Percentiles rank a stretch among this genome's conserved stretches.
These are phyloP conservation scores for Cetoscarus ocellatus DNA, from an alignment of 2,797 vertebrate genomes.

Conservation along the genomic window DNA sequence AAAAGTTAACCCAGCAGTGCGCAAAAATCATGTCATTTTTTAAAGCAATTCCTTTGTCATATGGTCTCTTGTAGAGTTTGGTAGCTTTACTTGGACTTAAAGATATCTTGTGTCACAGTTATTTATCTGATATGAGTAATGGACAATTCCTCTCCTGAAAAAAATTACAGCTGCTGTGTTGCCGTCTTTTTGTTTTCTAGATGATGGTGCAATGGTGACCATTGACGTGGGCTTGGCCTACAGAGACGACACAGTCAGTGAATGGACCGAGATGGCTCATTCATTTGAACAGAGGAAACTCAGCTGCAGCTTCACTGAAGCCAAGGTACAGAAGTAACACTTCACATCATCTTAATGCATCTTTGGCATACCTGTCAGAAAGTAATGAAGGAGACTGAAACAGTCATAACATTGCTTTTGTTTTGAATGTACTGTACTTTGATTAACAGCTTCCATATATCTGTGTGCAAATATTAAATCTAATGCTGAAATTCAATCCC, in stretches of 20 bases:
- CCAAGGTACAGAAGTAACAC: constrained; percentile 82
- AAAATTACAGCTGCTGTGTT: not conserved
- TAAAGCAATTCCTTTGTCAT: too few species aligned
- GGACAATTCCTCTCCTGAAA: too few species aligned
- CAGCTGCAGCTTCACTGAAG: constrained; percentile 88
- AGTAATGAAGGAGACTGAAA: not conserved
- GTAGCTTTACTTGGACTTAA: too few species aligned
- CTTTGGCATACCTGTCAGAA: not conserved
- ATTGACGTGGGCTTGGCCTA: constrained; percentile 93
- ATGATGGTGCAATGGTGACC: constrained; percentile 88
- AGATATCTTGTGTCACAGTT: too few species aligned
- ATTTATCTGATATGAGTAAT: too few species aligned
- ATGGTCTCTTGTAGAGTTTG: too few species aligned
- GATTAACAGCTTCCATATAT: too few species aligned
- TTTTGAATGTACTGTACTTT: not conserved
- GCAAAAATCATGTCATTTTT: too few species aligned
- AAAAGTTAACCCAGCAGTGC: too few species aligned
- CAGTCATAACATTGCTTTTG: not conserved
- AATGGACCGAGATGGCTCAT: constrained; percentile 94
- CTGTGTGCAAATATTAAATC: too few species aligned
- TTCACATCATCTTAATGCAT: not conserved
- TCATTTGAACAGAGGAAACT: constrained; percentile 92
- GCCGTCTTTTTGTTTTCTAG: constrained; percentile 68
- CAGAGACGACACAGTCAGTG: constrained; percentile 86
- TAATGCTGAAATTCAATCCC: too few species aligned